phyloP scores from a whole-genome alignment of 2,797 vertebrate genomes.

The Chaetophractus vellerosus region DNA sequence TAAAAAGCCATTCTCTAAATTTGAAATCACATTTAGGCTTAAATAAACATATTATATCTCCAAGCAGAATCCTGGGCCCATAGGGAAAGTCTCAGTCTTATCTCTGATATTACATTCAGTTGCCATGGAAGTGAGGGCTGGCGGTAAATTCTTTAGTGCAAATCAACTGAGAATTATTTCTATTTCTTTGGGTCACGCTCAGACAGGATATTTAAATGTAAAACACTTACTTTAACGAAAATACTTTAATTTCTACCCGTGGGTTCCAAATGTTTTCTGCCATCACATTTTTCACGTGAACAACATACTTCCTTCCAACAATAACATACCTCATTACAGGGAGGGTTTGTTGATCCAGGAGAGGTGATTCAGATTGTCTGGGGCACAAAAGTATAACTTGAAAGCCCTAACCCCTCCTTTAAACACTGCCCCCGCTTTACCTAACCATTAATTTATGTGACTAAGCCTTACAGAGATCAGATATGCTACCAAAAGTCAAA shows the following conservation, averaged over 20 bases:
- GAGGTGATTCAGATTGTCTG: neutral
- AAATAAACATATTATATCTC: neutral
- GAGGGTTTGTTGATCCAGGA: neutral
- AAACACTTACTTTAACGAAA: constrained; percentile 67
- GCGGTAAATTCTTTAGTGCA: constrained; percentile 16
- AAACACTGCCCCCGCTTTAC: neutral
- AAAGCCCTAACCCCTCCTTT: neutral
- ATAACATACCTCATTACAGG: neutral
- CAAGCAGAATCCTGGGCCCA: neutral
- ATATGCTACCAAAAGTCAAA: neutral
- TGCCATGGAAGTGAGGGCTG: neutral
- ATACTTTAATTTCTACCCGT: constrained; percentile 34
- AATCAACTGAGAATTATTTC: constrained; percentile 25
- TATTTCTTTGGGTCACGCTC: constrained; percentile 28
- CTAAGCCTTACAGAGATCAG: neutral
- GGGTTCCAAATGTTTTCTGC: constrained; percentile 35
- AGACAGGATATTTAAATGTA: constrained; percentile 31
- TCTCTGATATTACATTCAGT: neutral
- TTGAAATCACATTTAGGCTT: constrained; percentile 49
- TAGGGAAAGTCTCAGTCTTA: no score
- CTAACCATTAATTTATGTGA: neutral
- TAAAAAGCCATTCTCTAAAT: neutral
- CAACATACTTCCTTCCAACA: neutral
- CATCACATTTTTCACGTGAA: neutral
- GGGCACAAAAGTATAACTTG: neutral